A percentile compares a stretch with the other conserved stretches of the same genome.
Evolutionary conservation across 2,113 vertebrate species (phyloP).

Genomic region (Phaetusa simplex): DNA sequence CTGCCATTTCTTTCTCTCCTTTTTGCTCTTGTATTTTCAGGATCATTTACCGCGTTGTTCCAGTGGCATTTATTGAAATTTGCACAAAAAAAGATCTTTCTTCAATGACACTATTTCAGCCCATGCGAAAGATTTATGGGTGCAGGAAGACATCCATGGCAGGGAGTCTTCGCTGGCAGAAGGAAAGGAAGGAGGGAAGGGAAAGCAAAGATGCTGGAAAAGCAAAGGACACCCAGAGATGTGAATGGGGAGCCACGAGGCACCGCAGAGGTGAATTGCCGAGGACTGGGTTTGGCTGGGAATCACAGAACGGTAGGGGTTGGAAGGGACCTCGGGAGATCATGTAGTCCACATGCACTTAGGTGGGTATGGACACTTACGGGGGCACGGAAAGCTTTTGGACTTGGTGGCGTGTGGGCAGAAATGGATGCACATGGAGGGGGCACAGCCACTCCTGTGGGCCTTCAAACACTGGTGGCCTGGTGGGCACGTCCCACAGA

Average conservation of each 20-base stretch:
- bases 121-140: slow-evolving; percentile 60
- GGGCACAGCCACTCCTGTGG: not conserved
- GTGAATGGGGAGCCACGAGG: not conserved
- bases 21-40: slow-evolving; percentile 62
- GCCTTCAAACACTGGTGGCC: not conserved
- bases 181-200: not conserved
- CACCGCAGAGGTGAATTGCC: fast-evolving
- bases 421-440: fast-evolving
- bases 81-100: slow-evolving; percentile 46
- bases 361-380: fast-evolving
- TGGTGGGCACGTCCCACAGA: fast-evolving
- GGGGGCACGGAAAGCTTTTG: fast-evolving
- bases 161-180: not conserved
- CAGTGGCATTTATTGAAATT: slow-evolving; percentile 64
- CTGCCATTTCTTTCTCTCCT: slow-evolving; percentile 57
- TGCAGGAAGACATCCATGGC: slow-evolving; percentile 31
- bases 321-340: too few species aligned
- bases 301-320: too few species aligned
- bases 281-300: not conserved
- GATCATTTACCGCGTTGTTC: slow-evolving; percentile 57
- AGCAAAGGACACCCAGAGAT: not conserved
- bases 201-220: not conserved
- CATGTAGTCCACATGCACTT: fast-evolving
- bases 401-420: fast-evolving
- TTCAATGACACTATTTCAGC: slow-evolving; percentile 32